phyloP scores from a whole-genome alignment of 2,113 vertebrate genomes.

The Taxidea taxus region DNA sequence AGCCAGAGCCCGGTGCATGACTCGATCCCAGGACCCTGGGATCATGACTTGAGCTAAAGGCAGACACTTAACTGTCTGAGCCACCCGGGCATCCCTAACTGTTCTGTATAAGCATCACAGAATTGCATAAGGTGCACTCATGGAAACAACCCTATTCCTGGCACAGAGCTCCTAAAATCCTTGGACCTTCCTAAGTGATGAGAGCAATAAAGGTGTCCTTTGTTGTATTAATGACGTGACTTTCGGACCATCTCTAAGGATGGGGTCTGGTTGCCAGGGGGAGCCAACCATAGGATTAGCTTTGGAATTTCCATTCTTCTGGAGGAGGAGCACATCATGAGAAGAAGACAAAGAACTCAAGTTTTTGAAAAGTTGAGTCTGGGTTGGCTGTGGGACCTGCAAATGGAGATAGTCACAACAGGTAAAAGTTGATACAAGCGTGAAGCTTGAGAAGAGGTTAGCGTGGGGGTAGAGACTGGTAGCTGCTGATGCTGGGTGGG shows the following conservation, averaged over 20 bases:
- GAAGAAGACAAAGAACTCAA: too few relatives aligned
- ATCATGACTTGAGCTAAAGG: too few relatives aligned
- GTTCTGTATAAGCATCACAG: background rate
- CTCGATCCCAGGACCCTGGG: too few relatives aligned
- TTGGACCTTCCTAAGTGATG: background rate
- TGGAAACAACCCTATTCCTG: background rate
- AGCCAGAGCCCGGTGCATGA: too few relatives aligned
- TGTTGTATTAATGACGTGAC: background rate
- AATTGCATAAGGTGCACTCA: background rate
- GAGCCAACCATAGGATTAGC: background rate
- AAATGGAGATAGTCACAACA: background rate
- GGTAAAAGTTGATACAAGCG: background rate
- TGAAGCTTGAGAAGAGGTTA: background rate
- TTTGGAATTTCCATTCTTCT: background rate
- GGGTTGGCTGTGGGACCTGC: background rate
- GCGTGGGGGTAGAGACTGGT: background rate
- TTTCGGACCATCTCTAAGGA: background rate
- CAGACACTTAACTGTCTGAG: too few relatives aligned
- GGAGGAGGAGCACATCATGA: background rate
- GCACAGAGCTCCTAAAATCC: background rate
- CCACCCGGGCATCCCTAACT: too few relatives aligned
- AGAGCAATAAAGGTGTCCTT: background rate
- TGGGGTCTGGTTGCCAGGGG: background rate
- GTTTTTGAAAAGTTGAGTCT: background rate
- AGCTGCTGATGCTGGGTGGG: background rate